These are phyloP conservation scores for Eospalax fontanierii DNA, from an alignment of 2,797 vertebrate genomes.

Conservation along the genomic window DNA sequence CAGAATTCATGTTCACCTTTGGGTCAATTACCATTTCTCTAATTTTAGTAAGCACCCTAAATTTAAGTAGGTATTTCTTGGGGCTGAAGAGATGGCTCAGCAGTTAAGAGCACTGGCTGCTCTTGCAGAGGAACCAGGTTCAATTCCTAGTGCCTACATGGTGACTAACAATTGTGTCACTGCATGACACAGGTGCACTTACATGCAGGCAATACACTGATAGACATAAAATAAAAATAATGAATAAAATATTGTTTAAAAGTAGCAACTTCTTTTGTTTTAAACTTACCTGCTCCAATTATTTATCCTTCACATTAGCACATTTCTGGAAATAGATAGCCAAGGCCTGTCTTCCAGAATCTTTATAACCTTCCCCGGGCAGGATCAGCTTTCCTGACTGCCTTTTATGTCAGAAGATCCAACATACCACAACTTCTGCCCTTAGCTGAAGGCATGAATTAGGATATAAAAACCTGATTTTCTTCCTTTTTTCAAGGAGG, in stretches of 20 bases:
- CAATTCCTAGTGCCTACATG: no score
- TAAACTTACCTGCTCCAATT: conserved; percentile 1
- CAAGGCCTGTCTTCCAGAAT: background rate
- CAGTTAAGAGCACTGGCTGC: no score
- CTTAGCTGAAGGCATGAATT: conserved; percentile 24
- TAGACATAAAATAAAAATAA: no score
- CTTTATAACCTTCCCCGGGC: background rate
- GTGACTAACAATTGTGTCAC: no score
- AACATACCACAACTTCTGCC: background rate
- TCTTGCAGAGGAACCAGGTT: no score
- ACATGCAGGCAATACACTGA: no score
- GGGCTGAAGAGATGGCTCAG: no score
- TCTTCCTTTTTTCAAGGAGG: conserved; percentile 20
- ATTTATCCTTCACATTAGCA: conserved; percentile 5
- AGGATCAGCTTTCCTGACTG: background rate
- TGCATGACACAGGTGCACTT: no score
- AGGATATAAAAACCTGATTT: conserved; percentile 40
- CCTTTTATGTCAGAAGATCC: background rate
- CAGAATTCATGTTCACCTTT: background rate
- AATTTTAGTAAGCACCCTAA: background rate
- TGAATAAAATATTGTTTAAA: no score
- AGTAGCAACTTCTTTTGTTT: background rate
- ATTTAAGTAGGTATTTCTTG: background rate
- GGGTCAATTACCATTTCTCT: background rate
- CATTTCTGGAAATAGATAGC: background rate